Conservation (phyloP, 2,888 invertebrate species). For the Eustalomyia histrio region DNA sequence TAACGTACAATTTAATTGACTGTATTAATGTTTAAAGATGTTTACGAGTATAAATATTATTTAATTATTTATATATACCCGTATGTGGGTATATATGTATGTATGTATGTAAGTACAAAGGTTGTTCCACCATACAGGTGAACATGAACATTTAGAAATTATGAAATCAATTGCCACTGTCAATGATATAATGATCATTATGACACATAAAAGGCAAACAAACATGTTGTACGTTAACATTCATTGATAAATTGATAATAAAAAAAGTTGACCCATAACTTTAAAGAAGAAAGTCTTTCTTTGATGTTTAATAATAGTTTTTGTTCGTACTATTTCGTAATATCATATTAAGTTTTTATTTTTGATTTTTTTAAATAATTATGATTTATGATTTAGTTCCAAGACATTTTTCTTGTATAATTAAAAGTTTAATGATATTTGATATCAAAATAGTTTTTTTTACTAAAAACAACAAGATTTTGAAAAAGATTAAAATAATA, state of each 20-base stretch:
- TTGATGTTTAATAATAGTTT: slow-evolving; percentile 1
- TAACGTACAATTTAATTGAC: background rate
- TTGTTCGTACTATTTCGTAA: slow-evolving; percentile 1
- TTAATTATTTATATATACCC: background rate
- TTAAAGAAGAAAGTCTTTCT: slow-evolving; percentile 38
- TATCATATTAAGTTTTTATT: background rate
- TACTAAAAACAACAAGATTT: no score
- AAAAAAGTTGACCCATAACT: slow-evolving; percentile 29
- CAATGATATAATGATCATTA: slow-evolving; percentile 35
- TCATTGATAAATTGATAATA: background rate
- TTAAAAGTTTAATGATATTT: no score
- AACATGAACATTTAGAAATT: slow-evolving; percentile 6
- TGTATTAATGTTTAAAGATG: background rate
- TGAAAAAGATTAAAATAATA: no score
- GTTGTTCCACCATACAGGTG: background rate
- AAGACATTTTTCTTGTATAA: no score
- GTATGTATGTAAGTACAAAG: background rate
- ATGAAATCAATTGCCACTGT: slow-evolving; percentile 44
- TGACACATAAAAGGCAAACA: background rate
- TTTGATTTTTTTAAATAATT: background rate
- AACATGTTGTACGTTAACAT: background rate
- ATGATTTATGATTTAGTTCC: background rate
- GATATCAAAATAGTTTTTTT: no score
- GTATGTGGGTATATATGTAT: no score
- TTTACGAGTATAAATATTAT: background rate